Conservation (phyloP, 2,113 vertebrate species). For the Maccullochella peelii region DNA sequence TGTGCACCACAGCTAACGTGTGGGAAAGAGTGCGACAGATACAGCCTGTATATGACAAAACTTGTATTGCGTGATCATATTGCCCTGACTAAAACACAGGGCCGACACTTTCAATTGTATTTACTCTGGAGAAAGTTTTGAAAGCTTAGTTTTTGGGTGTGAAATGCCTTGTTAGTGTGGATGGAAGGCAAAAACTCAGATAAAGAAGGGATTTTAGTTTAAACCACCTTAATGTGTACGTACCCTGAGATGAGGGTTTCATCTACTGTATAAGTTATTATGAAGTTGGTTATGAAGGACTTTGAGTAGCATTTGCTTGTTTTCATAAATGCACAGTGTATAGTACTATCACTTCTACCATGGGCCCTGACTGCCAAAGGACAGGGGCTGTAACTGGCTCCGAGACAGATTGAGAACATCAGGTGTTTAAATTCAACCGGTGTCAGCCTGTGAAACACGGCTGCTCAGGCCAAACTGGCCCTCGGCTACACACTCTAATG, state of each 20-base stretch:
- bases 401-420: conserved; percentile 70
- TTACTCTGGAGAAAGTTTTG: background rate
- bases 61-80: background rate
- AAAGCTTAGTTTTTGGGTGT: background rate
- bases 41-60: background rate
- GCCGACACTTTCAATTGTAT: background rate
- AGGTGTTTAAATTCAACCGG: conserved; percentile 66
- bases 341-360: background rate
- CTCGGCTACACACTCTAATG: conserved; percentile 64
- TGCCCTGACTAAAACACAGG: background rate
- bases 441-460: conserved; percentile 63
- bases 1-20: background rate
- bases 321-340: background rate
- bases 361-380: conserved; percentile 23
- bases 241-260: background rate
- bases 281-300: background rate
- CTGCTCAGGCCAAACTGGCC: conserved; percentile 74
- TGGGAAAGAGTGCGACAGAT: background rate
- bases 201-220: background rate
- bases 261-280: background rate
- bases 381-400: conserved; percentile 57
- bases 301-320: conserved; percentile 18
- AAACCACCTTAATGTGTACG: background rate
- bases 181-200: background rate
- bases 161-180: background rate